Base-by-base conservation (phyloP, 2,888 invertebrate genomes). In the Idaea dimidiata region DNA sequence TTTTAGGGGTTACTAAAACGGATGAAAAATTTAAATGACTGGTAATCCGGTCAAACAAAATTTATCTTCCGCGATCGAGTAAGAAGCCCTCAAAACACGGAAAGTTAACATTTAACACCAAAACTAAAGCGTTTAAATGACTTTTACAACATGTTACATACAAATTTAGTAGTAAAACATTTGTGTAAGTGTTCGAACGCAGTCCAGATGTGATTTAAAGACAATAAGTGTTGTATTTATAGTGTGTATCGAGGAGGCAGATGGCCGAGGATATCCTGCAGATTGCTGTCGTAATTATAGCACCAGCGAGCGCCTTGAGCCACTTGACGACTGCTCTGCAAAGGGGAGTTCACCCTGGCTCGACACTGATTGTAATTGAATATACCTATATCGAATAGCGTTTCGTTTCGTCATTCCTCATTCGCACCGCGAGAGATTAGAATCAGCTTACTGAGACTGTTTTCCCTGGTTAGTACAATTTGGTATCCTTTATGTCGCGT, bases 191-290 rank as follows among this genome's bases (percentile, higher is more conserved):
- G 43, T 43, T 43, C 43, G 43, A 43, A 43, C 43, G 43, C 43
- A 43, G 32, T 43, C 65, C 66, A 68, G 66, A 68, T 66, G 65
- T 54, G 61, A 62, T 55, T 64, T 61, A 59, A 72, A 79, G 77
- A 81, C 81, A 81, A 81, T 81, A 75, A 70, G 71, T 65, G 59
- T 59, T 65, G 68, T 79, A 81, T 81, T 82, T 79, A 81, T 81
- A 81, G 43, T 69, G 66, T 70, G 66, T 69, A 78, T 75, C 75
- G 71, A 76, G 43, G 70, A 80, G 76, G 87, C 90, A 91, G 88
- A 91, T 91, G 91, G 87, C 87, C 80, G 82, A 83, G 89, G 89
- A 90, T 89, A 90, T 91, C 91, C 91, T 89, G 91, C 89, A 87
- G 86, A 87, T 88, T 87, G 88, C 87, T 81, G 72, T 43, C 69